Base-by-base conservation (phyloP, 2,797 vertebrate genomes). In the Gobio occitaniae region DNA sequence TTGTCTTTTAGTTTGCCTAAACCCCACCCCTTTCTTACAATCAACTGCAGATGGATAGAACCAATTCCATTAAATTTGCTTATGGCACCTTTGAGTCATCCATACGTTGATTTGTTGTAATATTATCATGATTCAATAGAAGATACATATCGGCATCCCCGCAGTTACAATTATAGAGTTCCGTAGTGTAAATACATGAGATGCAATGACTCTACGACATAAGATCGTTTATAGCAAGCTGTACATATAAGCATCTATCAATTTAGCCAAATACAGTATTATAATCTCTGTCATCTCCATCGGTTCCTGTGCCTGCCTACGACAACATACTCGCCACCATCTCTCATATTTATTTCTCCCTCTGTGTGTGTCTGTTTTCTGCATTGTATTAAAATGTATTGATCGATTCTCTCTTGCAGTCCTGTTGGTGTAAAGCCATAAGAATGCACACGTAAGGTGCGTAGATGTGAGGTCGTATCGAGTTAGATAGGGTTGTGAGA, bases 201-300 rank as follows among this genome's bases (percentile, higher is more conserved):
- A 94, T 95, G 94, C 93, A 92, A 87, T 84, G 90, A 89, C 89
- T 94, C 92, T 91, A 93, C 92, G 92, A 93, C 91, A 91, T 94
- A 91, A 94, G 92, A 94, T 92, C 90, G 91, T 89, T 90, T 93
- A 93, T 93, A 94, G 93, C 93, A 93, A 92, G 91, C 92, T 93
- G 93, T 96, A 94, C 94, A 95, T 93, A 96, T 91, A 93, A 92
- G 91, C 93, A 93, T 94, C 88, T 93, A 94, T 92, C 93, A 93
- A 94, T 95, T 93, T 94, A 95, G 93, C 94, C 93, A 95, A 94
- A 86, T 94, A 94, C 95, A 95, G 95, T 95, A 95, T 95, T 95
- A 95, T 94, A 94, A 92, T 93, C 90, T 92, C 92, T 91, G 93
- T 92, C 91, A 92, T 92, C 91, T 92, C 91, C 90, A 89, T 93